Conservation (phyloP, 2,797 vertebrate species). For the Arremon brunneinucha region DNA sequence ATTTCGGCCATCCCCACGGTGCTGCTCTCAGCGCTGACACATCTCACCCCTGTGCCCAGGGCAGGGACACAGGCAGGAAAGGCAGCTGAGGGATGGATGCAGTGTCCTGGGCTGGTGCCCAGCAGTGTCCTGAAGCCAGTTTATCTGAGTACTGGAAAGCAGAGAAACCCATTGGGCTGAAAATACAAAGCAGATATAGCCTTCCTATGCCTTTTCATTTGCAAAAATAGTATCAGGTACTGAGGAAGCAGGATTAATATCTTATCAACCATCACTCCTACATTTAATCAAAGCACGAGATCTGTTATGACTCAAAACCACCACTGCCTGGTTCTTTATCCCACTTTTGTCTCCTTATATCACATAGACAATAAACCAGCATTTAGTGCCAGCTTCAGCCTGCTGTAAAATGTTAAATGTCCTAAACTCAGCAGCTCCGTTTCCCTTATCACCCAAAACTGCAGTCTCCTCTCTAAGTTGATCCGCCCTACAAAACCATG, state of each 20-base stretch:
- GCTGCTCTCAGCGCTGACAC: neutral
- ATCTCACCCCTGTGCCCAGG: neutral
- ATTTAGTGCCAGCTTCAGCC: fast-evolving
- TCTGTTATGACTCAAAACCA: neutral
- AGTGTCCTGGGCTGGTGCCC: neutral
- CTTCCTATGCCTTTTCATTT: neutral
- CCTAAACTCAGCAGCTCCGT: neutral
- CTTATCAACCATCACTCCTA: neutral
- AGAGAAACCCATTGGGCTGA: neutral
- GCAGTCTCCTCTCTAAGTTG: neutral
- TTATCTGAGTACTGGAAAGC: neutral
- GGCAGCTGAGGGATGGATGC: neutral
- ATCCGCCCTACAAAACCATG: fast-evolving
- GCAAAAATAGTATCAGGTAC: neutral
- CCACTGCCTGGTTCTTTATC: neutral
- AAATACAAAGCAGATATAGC: neutral
- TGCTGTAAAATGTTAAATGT: neutral
- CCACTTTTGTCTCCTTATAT: neutral
- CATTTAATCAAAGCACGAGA: neutral
- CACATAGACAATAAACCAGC: neutral
- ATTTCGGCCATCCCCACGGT: fast-evolving
- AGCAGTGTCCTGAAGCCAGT: neutral
- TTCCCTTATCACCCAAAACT: neutral
- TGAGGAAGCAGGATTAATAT: neutral
- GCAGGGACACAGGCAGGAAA: neutral